Percentiles rank a stretch among this genome's conserved stretches.
These are phyloP conservation scores for Meiosimyza platycephala DNA, from an alignment of 2,888 invertebrate species.

Conservation along the genomic window DNA sequence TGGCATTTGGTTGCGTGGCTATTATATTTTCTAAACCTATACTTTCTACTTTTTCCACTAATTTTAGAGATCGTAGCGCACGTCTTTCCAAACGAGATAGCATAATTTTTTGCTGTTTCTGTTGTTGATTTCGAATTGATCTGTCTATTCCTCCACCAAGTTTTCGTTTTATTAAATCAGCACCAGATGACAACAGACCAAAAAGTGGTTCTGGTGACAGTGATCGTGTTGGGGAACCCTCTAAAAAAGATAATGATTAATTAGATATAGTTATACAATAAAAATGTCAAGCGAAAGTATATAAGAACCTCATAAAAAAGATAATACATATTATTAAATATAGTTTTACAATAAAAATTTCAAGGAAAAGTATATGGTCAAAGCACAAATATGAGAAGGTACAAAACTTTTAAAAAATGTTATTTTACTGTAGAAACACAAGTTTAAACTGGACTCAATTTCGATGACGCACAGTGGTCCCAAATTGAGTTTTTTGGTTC, in stretches of 20 bases:
- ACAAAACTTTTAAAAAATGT: no score
- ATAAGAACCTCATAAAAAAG: no score
- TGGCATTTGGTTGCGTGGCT: slow-evolving; percentile 71
- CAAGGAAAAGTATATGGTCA: no score
- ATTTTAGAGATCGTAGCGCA: slow-evolving; percentile 69
- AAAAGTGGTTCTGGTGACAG: slow-evolving; percentile 67
- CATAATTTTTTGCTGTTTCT: slow-evolving; percentile 63
- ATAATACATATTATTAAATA: neutral
- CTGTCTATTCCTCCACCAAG: slow-evolving; percentile 69
- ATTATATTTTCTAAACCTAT: slow-evolving; percentile 77
- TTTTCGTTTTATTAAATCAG: slow-evolving; percentile 74
- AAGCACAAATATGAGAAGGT: no score
- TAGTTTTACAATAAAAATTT: neutral
- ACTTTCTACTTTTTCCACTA: slow-evolving; percentile 76
- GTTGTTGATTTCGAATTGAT: slow-evolving; percentile 59
- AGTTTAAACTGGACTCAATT: no score
- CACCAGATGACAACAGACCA: slow-evolving; percentile 74
- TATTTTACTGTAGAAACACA: no score
- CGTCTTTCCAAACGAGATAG: slow-evolving; percentile 64
- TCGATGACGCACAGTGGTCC: no score
- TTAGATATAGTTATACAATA: neutral
- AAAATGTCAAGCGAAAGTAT: no score
- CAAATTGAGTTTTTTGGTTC: no score
- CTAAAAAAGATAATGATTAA: slow-evolving; percentile 38
- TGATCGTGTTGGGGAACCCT: slow-evolving; percentile 72